Base-by-base conservation (phyloP, 35 echinoderm and acorn worm genomes). In the Patiria miniata region DNA sequence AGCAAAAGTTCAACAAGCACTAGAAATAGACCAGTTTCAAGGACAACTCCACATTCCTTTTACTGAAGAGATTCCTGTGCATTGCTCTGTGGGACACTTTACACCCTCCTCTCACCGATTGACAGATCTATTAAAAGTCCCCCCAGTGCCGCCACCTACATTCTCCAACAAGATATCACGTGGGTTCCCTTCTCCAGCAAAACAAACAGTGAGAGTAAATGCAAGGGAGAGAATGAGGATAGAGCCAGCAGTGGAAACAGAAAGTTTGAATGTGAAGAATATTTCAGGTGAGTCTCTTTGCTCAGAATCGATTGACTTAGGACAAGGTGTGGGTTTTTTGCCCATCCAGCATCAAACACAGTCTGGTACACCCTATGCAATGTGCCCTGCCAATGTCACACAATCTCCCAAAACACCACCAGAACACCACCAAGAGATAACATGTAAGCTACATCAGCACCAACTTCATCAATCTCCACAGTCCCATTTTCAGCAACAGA, bases 51-150 rank as follows among this genome's bases (percentile, higher is more conserved):
- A 91, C 32, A 68, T 82, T 78, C 33, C 82, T 51, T 86, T 92
- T 61, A 80, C 90, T 77, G 85, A 88, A 42, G 86, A 81, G 54
- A 90, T 78, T 86, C 89, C 88, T 47, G 4, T 47, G 42, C 42
- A 73, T 14, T 73, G 65, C 26, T 73, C 65, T 32, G 34, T 73
- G 21, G 65, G 65, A 39, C 89, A 91, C 40, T 69, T 87, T 39
- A 80, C 93, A 85, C 84, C 93, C 10, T 54, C 90, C 14, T 86
- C 84, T 9, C 37, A 68, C 32, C 85, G 87, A 76, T 82, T 95
- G 79, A 95, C 93, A 28, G 95, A 97, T 15, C 88, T 97, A n/a
- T 81, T 97, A 15, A 93, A 97, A 69, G 90, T 47, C 95, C 95
- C n/a, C 29, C 95, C 95, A 0, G 81, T 97, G 26, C 95, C 95